A percentile compares a stretch with the other conserved stretches of the same genome.
Conservation (phyloP, 2,113 vertebrate genomes). For the Neolamprologus brichardi region DNA sequence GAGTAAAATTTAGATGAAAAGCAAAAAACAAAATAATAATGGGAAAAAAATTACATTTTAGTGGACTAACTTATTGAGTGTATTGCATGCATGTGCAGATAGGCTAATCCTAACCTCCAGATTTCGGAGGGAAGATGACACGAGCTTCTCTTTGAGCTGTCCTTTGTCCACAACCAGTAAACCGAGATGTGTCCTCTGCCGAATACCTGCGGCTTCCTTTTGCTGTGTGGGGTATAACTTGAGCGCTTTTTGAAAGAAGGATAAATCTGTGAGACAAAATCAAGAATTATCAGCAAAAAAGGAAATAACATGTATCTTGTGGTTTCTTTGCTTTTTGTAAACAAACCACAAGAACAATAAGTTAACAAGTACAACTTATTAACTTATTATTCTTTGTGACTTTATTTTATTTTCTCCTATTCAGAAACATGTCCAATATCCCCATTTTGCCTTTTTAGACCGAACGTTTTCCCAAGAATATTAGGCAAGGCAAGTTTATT, state of each 20-base stretch:
- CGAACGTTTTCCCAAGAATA: neutral
- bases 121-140: constrained; percentile 73
- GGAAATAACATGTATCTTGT: neutral
- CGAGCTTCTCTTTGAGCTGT: constrained; percentile 73
- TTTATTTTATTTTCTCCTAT: neutral
- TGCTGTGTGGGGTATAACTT: constrained; percentile 76
- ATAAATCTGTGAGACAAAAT: constrained; percentile 57
- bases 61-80: neutral
- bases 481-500: neutral
- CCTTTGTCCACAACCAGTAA: constrained; percentile 79
- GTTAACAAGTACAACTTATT: neutral
- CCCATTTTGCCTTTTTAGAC: neutral
- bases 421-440: neutral
- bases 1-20: neutral
- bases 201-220: constrained; percentile 69
- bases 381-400: neutral
- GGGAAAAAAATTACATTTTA: accelerated
- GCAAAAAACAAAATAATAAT: neutral
- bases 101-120: constrained; percentile 70
- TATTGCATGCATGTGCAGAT: neutral
- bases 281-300: neutral
- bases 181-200: constrained; percentile 70
- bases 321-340: neutral
- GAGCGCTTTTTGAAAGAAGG: constrained; percentile 75
- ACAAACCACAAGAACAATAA: neutral